Evolutionary conservation across 1,140 invertebrate genomes (phyloP).

Genomic region (Acromyrmex heyeri): DNA sequence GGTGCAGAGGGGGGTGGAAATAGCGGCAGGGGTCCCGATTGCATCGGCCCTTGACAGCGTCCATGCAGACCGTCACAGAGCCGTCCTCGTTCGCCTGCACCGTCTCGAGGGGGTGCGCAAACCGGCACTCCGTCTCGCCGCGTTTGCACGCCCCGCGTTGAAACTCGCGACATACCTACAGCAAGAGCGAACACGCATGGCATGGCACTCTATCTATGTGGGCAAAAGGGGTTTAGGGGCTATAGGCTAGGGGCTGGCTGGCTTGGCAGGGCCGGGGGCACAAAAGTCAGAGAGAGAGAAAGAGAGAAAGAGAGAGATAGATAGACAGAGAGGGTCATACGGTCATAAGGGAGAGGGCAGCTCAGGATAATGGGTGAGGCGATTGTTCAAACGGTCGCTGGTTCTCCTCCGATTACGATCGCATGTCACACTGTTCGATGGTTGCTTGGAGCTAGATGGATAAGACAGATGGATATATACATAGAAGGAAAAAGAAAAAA

Average conservation of each 20-base stretch:
- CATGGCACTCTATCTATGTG: slow-evolving; percentile 86
- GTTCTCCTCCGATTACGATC: slow-evolving; percentile 55
- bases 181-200: slow-evolving; percentile 87
- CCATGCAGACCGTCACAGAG: slow-evolving; percentile 99
- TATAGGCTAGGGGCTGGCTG: slow-evolving; percentile 39
- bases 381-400: slow-evolving; percentile 60
- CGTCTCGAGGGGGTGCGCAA: slow-evolving; percentile 98
- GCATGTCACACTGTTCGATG: slow-evolving; percentile 36
- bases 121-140: slow-evolving; percentile 98
- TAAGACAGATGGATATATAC: slow-evolving; percentile 39
- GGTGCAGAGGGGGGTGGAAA: slow-evolving; percentile 99
- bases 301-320: background rate
- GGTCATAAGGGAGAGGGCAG: slow-evolving; percentile 5
- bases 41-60: slow-evolving; percentile 98
- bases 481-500: slow-evolving; percentile 57
- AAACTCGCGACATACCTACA: slow-evolving; percentile 99
- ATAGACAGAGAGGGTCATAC: background rate
- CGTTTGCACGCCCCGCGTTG: slow-evolving; percentile 98
- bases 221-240: slow-evolving; percentile 68
- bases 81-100: slow-evolving; percentile 97
- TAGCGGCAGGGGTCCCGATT: slow-evolving; percentile 98
- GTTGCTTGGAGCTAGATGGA: slow-evolving; percentile 35
- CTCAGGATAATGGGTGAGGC: slow-evolving; percentile 62
- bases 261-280: slow-evolving; percentile 59
- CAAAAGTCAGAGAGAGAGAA: slow-evolving; percentile 45